These are phyloP conservation scores for Rhagoletis zephyria DNA, from an alignment of 1,140 invertebrate genomes.

Conservation along the genomic window DNA sequence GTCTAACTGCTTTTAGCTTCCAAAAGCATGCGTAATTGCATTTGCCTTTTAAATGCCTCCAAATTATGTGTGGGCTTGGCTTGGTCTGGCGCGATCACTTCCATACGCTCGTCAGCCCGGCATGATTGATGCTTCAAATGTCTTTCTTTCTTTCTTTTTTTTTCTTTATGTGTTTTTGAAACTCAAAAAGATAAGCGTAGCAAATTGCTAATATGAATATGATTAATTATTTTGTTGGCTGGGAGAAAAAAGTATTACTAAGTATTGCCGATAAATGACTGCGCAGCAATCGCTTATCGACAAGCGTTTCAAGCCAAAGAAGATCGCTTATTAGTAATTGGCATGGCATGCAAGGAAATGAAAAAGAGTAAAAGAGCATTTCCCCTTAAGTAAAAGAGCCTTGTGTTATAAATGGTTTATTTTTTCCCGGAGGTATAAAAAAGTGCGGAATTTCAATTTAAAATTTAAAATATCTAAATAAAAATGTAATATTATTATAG, in stretches of 20 bases:
- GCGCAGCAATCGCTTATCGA: too few relatives aligned
- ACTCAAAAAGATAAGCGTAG: not conserved
- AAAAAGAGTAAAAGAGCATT: too few relatives aligned
- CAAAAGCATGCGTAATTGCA: conserved; percentile 28
- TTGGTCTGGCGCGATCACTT: conserved; percentile 1
- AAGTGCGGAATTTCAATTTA: too few relatives aligned
- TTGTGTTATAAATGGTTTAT: too few relatives aligned
- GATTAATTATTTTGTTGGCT: conserved; percentile 33
- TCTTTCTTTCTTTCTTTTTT: not conserved
- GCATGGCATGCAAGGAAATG: too few relatives aligned
- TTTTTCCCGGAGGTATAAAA: too few relatives aligned
- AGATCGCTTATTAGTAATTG: too few relatives aligned
- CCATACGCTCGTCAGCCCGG: not conserved
- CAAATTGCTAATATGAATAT: conserved; percentile 36
- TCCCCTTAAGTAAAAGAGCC: too few relatives aligned
- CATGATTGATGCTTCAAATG: not conserved
- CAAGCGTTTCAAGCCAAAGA: too few relatives aligned
- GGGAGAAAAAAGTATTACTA: not conserved
- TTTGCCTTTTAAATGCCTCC: not conserved
- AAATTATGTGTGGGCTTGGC: conserved; percentile 1
- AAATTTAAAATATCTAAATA: too few relatives aligned
- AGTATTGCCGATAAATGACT: too few relatives aligned
- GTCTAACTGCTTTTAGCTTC: not conserved
- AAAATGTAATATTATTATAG: too few relatives aligned
- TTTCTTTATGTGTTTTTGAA: not conserved